Evolutionary conservation across 2,888 invertebrate genomes (phyloP).

Genomic region (Pharmacophagus antenor): DNA sequence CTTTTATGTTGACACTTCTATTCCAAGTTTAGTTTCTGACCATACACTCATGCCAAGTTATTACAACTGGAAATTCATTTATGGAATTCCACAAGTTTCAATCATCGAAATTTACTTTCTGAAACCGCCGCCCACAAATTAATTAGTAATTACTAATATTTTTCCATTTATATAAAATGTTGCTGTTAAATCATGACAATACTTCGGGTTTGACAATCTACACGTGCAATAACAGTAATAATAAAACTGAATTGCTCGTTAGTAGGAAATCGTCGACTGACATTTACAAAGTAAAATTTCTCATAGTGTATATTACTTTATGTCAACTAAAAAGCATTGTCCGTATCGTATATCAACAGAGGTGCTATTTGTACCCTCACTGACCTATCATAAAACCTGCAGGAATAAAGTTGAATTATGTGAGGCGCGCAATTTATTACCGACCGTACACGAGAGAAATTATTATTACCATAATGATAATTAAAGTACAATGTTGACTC

Average conservation of each 20-base stretch:
- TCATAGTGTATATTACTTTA: not conserved
- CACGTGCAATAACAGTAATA: no score
- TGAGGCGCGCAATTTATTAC: slow-evolving; percentile 31
- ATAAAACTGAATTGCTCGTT: no score
- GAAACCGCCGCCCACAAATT: no score
- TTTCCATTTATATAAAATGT: no score
- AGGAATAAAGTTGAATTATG: slow-evolving; percentile 29
- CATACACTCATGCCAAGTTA: not conserved
- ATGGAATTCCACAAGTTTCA: not conserved
- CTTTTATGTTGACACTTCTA: slow-evolving; percentile 27
- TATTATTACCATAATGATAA: slow-evolving; percentile 32
- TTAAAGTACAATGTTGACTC: slow-evolving; percentile 32
- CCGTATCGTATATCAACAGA: not conserved
- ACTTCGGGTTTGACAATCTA: no score
- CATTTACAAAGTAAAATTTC: no score
- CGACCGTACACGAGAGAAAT: slow-evolving; percentile 26
- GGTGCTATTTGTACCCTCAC: slow-evolving; percentile 17
- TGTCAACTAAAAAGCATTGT: not conserved
- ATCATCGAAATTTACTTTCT: not conserved
- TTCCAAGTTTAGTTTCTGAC: slow-evolving; percentile 16
- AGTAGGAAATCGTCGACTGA: no score
- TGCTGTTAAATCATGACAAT: no score
- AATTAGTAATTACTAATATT: no score
- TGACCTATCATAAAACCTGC: slow-evolving; percentile 28
- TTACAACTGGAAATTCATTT: no score